Conservation (phyloP, 2,888 invertebrate species). For the Melieria picta region DNA sequence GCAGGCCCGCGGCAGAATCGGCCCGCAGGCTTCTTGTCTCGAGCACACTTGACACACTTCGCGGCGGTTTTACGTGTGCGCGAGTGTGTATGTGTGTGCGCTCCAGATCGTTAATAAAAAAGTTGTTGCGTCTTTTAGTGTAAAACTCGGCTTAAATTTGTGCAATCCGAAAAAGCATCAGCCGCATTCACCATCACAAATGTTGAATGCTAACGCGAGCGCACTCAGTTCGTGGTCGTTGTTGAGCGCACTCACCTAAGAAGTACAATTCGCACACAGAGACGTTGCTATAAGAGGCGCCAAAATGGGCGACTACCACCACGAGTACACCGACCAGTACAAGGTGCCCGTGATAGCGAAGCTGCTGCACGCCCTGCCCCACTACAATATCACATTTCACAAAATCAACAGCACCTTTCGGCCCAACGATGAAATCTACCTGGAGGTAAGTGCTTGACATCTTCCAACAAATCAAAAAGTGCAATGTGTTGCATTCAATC, state of each 20-base stretch:
- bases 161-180: slow-evolving; percentile 16
- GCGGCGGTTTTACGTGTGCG: slow-evolving; percentile 21
- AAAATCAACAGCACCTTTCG: slow-evolving; percentile 92
- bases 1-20: too few species aligned
- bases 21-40: slow-evolving; percentile 2
- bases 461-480: too few species aligned
- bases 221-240: slow-evolving; percentile 6
- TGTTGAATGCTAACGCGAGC: not conserved
- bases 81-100: slow-evolving; percentile 14
- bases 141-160: slow-evolving; percentile 15
- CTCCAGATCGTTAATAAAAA: slow-evolving; percentile 21
- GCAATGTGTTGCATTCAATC: too few species aligned
- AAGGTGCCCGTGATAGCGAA: slow-evolving; percentile 86
- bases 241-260: slow-evolving; percentile 1
- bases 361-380: slow-evolving; percentile 89
- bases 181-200: slow-evolving; percentile 18
- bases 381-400: slow-evolving; percentile 90
- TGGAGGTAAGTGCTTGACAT: slow-evolving; percentile 75
- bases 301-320: slow-evolving; percentile 63
- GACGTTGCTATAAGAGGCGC: not conserved
- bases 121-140: not conserved
- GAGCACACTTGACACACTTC: slow-evolving; percentile 35
- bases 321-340: slow-evolving; percentile 76
- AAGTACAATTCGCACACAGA: not conserved
- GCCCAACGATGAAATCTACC: slow-evolving; percentile 87